Evolutionary conservation across 2,113 vertebrate species (phyloP).

Genomic region (Eurypyga helias): DNA sequence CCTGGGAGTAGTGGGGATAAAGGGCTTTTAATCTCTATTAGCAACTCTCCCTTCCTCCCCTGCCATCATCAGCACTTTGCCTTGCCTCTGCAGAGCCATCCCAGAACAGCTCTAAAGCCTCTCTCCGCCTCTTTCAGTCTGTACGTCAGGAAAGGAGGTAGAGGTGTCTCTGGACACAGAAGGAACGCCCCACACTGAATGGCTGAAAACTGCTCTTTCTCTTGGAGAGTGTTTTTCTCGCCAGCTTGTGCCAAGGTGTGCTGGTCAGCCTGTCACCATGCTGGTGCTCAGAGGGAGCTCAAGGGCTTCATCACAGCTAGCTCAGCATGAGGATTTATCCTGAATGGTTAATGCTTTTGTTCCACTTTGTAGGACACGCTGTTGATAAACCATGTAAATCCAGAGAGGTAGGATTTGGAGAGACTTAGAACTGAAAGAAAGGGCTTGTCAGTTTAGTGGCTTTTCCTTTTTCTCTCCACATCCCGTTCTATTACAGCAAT

Average conservation of each 20-base stretch:
- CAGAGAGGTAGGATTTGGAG: slow-evolving; percentile 8
- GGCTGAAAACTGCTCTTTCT: neutral
- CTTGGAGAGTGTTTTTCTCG: neutral
- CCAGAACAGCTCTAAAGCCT: neutral
- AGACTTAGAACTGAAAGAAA: slow-evolving; percentile 18
- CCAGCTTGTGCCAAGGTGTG: neutral
- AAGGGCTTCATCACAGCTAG: neutral
- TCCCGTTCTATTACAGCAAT: neutral
- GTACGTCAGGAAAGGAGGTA: rapidly evolving
- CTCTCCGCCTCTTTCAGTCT: neutral
- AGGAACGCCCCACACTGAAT: neutral
- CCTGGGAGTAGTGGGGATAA: neutral
- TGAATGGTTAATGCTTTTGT: neutral
- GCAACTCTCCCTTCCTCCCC: no score
- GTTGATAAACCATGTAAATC: slow-evolving; percentile 52
- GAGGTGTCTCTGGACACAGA: neutral
- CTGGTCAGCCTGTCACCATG: neutral
- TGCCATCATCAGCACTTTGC: no score
- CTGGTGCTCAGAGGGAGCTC: neutral
- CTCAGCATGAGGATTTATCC: neutral
- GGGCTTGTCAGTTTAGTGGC: neutral
- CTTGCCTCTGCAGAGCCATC: neutral
- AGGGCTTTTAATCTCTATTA: neutral
- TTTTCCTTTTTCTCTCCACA: neutral
- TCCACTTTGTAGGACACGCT: neutral